Evolutionary conservation across 2,888 invertebrate genomes (phyloP), one percentile per base, ranked within the genome.

Genomic region (Polia nebulosa): DNA sequence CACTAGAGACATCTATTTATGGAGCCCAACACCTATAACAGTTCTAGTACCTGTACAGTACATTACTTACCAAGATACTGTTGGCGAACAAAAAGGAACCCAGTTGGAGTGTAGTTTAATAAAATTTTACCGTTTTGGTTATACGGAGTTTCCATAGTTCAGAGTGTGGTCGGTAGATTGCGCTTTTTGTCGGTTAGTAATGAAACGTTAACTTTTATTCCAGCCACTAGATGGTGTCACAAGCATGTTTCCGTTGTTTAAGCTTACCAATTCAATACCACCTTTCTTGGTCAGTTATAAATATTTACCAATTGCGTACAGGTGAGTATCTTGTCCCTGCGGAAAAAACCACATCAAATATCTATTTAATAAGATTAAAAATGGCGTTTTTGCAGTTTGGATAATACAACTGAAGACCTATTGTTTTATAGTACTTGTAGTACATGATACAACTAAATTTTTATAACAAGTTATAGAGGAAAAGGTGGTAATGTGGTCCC

Each of bases 1-100:
- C 15, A 20, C 41, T 29, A 57, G 65, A 5, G 65, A 51, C 65
- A 66, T 51, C 65, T 65, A 20, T 20, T 25, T 39, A 8, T n/a
- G 4, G 13, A 32, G 3, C 32, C 25, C n/a, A 51, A 39, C 0
- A 65, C 29, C n/a, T 15, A 17, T 8, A 47, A 32, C 29, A 34
- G 1, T 15, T n/a, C 25, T 20, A 15, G 8, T 3, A n/a, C n/a
- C n/a, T n/a, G 13, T 7, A n/a, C 22, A 55, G 11, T 29, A 9
- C 13, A 6, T 52, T 6, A 17, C 15, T 4, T 53, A 34, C 1
- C 34, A 20, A 11, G 6, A 15, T 20, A 20, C 20, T 15, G 20
- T 34, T 34, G 9, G 17, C 17, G 8, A 34, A 2, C 13, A 34
- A 53, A 20, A 20, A 1, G 5, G 11, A 11, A 34, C 0, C 4